These are phyloP conservation scores for Thecophora atra DNA, from an alignment of 2,888 invertebrate genomes.

Conservation along the genomic window DNA sequence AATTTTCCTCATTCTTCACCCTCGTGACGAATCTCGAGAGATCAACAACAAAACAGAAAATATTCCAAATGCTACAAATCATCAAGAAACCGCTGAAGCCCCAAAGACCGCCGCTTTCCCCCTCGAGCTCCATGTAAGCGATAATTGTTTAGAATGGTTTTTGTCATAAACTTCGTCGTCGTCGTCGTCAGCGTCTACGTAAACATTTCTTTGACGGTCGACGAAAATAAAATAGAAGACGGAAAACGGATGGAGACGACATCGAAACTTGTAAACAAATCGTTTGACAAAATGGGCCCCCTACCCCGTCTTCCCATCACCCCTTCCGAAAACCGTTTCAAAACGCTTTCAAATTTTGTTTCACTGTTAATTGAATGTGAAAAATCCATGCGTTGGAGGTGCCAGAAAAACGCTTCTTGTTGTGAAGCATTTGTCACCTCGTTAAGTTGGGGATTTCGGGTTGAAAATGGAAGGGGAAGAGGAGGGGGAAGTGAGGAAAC, in stretches of 20 bases:
- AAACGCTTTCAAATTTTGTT: not conserved
- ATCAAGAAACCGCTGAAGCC: not conserved
- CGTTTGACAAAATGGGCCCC: constrained; percentile 28
- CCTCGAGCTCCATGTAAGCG: not conserved
- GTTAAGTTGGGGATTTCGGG: constrained; percentile 40
- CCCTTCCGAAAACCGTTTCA: not conserved
- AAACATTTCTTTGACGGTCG: constrained; percentile 47
- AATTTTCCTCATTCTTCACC: constrained; percentile 4
- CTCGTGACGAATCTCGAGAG: not conserved
- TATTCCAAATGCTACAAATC: constrained; percentile 22
- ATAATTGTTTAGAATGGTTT: constrained; percentile 32
- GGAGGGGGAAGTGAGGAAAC: not conserved
- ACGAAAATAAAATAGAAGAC: constrained; percentile 42
- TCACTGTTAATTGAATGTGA: constrained; percentile 18
- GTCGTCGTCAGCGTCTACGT: constrained; percentile 34
- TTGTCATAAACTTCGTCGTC: constrained; percentile 28
- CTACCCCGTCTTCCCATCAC: not conserved
- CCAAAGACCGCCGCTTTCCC: not conserved
- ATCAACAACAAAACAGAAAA: not conserved
- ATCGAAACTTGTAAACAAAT: constrained; percentile 34
- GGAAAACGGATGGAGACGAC: constrained; percentile 8
- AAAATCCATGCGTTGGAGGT: constrained; percentile 30
- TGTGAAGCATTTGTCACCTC: constrained; percentile 49
- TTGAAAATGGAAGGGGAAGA: not conserved
- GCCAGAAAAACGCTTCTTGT: constrained; percentile 3